Base-by-base conservation (phyloP, 2,888 invertebrate genomes). In the Venusia cambrica region DNA sequence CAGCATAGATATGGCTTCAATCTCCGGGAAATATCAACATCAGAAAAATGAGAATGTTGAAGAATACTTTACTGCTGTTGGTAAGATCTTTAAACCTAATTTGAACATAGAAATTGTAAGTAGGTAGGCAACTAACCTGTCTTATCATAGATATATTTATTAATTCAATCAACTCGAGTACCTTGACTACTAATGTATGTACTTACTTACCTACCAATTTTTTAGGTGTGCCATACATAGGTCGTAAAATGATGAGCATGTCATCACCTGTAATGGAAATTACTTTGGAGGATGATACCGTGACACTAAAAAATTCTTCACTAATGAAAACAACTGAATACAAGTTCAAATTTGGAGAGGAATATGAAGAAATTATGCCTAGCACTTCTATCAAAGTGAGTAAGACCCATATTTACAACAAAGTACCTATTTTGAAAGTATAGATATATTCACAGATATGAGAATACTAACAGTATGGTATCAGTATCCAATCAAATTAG, bases 351-450 rank as follows among this genome's bases (percentile, higher is more conserved):
- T 60, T 91, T 10, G 90, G 89, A 5, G 90, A 90, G 52, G 90
- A 91, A 53, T 92, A 91, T 73, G 89, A 89, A 37, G 92, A 92
- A 63, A 62, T 73, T 6, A 91, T 92, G 91, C 90, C 91, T 2
- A 88, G 81, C 40, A 68, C 71, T 4, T 55, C 51, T 9, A 70
- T 87, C 16, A 84, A 79, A 88, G 90, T 61, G 72, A 51, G 45
- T 27, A 19, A 2, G 22, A n/a, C n/a, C n/a, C n/a, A n/a, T n/a
- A n/a, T n/a, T n/a, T n/a, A n/a, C n/a, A n/a, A n/a, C n/a, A n/a
- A n/a, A n/a, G n/a, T n/a, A n/a, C n/a, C n/a, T n/a, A n/a, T n/a
- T n/a, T n/a, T n/a, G n/a, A n/a, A n/a, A n/a, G n/a, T n/a, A n/a
- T n/a, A n/a, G n/a, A n/a, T n/a, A n/a, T n/a, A n/a, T n/a, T n/a